Conservation (phyloP, 2,888 invertebrate species). For the Rhagium mordax region DNA sequence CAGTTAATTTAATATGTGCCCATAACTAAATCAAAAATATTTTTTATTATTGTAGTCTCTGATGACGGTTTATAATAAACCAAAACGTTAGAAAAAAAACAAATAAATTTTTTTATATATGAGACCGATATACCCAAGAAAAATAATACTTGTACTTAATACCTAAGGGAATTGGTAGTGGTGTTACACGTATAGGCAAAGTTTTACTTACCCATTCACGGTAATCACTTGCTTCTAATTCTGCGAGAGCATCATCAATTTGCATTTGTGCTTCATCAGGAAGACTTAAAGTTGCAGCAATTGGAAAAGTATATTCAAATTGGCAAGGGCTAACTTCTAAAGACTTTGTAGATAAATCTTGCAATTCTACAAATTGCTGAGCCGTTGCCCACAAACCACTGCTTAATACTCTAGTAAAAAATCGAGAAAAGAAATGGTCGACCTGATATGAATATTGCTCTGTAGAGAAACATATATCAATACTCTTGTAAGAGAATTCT, state of each 20-base stretch:
- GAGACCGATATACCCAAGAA: too few species aligned
- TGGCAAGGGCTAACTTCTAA: constrained; percentile 45
- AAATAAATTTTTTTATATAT: too few species aligned
- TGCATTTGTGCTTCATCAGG: constrained; percentile 86
- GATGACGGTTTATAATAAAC: too few species aligned
- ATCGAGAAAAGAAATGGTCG: constrained; percentile 78
- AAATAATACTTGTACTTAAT: too few species aligned
- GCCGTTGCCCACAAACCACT: constrained; percentile 64
- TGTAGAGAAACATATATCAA: constrained; percentile 72
- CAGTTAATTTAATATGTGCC: too few species aligned
- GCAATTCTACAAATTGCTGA: constrained; percentile 59
- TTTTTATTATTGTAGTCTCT: too few species aligned
- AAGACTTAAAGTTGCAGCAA: constrained; percentile 77
- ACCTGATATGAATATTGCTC: constrained; percentile 74
- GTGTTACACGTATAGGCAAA: background rate
- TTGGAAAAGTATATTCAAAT: constrained; percentile 79
- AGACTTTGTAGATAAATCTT: constrained; percentile 36
- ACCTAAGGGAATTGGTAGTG: too few species aligned
- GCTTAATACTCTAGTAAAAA: constrained; percentile 73
- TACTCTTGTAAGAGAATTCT: constrained; percentile 75
- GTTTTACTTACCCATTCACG: constrained; percentile 81
- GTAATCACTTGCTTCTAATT: constrained; percentile 93
- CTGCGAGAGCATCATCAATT: constrained; percentile 89
- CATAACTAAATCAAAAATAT: too few species aligned
- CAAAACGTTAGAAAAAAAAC: too few species aligned